Percentiles rank a stretch among this genome's conserved stretches.
Evolutionary conservation across 2,113 vertebrate genomes (phyloP).

Genomic region (Grallaria varia): DNA sequence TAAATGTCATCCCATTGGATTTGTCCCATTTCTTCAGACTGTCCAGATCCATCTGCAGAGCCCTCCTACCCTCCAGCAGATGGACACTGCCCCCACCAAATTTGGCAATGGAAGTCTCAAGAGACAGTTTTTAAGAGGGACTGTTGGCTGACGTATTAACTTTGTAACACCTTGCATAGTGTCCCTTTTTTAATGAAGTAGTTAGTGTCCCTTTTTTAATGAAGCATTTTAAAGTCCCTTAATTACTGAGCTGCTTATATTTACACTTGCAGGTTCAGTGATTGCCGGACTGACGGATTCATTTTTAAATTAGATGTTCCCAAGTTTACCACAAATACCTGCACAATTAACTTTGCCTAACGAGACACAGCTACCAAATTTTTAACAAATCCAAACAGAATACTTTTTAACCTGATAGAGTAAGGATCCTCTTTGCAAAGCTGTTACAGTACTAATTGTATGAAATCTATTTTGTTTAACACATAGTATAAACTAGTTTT

Average conservation of each 20-base stretch:
- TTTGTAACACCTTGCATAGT: neutral
- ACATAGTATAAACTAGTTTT: neutral
- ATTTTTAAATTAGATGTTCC: neutral
- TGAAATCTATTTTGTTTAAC: neutral
- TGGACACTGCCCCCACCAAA: too few species aligned
- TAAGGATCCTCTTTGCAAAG: neutral
- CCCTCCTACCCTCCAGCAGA: too few species aligned
- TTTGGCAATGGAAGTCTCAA: too few species aligned
- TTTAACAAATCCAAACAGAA: neutral
- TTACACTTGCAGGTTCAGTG: neutral
- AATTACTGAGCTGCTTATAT: neutral
- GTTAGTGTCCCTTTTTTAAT: neutral
- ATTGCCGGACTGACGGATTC: neutral
- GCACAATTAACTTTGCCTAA: neutral
- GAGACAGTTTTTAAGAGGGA: neutral
- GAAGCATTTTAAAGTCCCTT: neutral
- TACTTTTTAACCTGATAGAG: neutral
- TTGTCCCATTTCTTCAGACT: too few species aligned
- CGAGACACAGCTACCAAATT: neutral
- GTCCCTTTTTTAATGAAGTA: neutral
- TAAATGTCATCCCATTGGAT: too few species aligned
- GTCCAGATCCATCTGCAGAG: too few species aligned
- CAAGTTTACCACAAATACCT: neutral
- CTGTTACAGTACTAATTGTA: neutral
- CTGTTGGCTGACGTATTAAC: neutral